Evolutionary conservation across 1,140 invertebrate genomes (phyloP).

Genomic region (Drosophila sproati): DNA sequence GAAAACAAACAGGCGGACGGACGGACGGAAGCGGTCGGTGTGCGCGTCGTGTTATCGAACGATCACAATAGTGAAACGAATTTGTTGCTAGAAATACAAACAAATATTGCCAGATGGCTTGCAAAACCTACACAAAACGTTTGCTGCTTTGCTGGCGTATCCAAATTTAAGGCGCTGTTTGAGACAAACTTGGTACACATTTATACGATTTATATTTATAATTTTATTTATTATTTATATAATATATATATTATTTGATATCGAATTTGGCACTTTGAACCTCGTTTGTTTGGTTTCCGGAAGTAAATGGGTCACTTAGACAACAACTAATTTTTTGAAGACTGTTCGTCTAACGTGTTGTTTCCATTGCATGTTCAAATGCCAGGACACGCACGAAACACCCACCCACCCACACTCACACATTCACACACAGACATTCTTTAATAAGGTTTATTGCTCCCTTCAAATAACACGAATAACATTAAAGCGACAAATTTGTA

Average conservation of each 20-base stretch:
- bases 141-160: no score
- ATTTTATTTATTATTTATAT: no score
- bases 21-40: neutral
- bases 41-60: neutral
- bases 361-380: slow-evolving; percentile 19
- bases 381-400: slow-evolving; percentile 5
- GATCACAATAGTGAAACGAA: slow-evolving; percentile 24
- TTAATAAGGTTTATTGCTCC: slow-evolving; percentile 49
- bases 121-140: slow-evolving; percentile 2
- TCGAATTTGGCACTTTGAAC: no score
- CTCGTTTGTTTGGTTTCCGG: no score
- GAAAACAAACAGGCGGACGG: neutral
- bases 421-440: slow-evolving; percentile 45
- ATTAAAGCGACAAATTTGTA: slow-evolving; percentile 16
- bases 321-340: no score
- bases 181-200: no score
- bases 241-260: no score
- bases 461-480: slow-evolving; percentile 22
- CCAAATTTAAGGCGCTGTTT: no score
- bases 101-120: slow-evolving; percentile 48
- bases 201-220: no score
- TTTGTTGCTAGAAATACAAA: slow-evolving; percentile 51
- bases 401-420: neutral
- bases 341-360: no score
- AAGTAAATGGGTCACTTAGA: no score